Conservation (phyloP, 1,140 invertebrate genomes). For the Tribolium madens region DNA sequence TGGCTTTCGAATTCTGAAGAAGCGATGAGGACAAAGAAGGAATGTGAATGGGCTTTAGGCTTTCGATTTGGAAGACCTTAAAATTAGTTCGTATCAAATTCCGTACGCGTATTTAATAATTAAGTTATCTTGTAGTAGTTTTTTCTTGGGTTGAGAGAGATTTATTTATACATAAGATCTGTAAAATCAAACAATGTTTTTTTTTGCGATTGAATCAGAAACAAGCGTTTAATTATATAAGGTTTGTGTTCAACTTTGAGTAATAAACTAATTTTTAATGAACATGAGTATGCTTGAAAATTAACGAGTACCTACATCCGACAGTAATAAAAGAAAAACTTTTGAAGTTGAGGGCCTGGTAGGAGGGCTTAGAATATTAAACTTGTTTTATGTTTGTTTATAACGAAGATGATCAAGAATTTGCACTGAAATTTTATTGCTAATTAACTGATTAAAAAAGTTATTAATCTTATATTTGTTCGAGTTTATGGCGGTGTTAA, state of each 20-base stretch:
- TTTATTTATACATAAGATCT: too few relatives aligned
- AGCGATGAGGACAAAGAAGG: constrained; percentile 28
- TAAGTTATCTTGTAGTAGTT: constrained; percentile 20
- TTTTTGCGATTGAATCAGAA: not conserved
- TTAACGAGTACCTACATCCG: constrained; percentile 10
- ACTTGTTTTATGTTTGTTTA: constrained; percentile 12
- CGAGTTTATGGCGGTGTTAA: not conserved
- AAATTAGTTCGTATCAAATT: constrained; percentile 25
- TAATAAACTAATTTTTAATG: constrained; percentile 28
- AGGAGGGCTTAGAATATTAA: constrained; percentile 3
- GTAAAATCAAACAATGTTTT: too few relatives aligned
- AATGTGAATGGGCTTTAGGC: constrained; percentile 30
- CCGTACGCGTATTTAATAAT: constrained; percentile 20
- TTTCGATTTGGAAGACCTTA: constrained; percentile 4
- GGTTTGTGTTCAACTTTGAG: constrained; percentile 8
- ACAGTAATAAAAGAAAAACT: constrained; percentile 19
- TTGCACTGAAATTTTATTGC: not conserved
- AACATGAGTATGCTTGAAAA: constrained; percentile 25
- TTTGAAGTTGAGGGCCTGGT: not conserved
- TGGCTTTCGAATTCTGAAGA: constrained; percentile 16
- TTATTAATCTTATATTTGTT: constrained; percentile 18
- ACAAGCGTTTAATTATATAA: constrained; percentile 14
- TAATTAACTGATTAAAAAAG: constrained; percentile 11
- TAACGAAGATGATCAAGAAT: constrained; percentile 21
- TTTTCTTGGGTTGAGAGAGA: not conserved